Base-by-base conservation (phyloP, 2,113 vertebrate genomes). In the Syrrhaptes paradoxus region DNA sequence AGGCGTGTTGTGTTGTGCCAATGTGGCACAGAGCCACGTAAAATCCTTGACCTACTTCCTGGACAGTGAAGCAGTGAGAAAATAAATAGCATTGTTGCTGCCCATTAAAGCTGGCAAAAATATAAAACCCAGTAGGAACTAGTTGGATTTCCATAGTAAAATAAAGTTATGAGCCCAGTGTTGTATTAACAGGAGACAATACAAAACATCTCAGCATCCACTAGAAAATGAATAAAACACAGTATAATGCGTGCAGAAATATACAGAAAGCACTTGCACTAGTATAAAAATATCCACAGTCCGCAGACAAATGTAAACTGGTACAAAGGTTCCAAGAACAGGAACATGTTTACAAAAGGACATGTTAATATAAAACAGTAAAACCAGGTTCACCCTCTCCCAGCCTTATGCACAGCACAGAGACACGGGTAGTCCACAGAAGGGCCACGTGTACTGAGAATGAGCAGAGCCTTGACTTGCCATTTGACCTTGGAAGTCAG, bases 281-380 rank as follows among this genome's bases (percentile, higher is more conserved):
- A 83, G 97, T 98, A 98, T 96, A 98, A 98, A 98, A 98, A 98
- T 98, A 98, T 90, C 97, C 98, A 98, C 96, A 94, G 97, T 97
- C 97, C 94, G 97, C 96, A 88, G 96, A 97, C 94, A 96, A 97
- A 95, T 66, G 88, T 95, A 95, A 98, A 97, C 75, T 13, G 81
- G 87, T 98, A 98, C 79, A 98, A 98, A 98, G 97, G 98, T 97
- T 94, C 90, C 97, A 83, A 91, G 96, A 97, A 96, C 91, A 93
- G 97, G 96, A 97, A 97, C 74, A 45, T 61, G 95, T 97, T 97
- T 97, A 93, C 94, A 97, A 97, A 98, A 98, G 94, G 95, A 96
- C 79, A 49, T 11, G 52, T 96, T 81, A 52, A 91, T 98, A 98
- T 80, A 97, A 98, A 98, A 97, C 80, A 96, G 97, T 79, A 95